Base-by-base conservation (phyloP, 2,113 vertebrate species). In the Leuciscus idus region DNA sequence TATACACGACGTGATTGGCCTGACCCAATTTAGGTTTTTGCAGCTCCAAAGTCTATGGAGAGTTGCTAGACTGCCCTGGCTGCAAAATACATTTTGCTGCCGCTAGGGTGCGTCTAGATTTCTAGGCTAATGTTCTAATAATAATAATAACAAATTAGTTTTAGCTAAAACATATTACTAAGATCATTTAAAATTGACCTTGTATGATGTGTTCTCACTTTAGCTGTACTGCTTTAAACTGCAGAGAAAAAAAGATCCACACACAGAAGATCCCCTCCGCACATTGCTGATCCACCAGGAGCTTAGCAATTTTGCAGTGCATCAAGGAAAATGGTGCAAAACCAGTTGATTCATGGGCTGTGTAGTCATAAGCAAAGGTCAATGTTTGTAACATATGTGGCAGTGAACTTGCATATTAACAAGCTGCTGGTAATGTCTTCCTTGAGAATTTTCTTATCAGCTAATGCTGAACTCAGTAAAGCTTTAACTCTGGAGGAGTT, bases 101-200 rank as follows among this genome's bases (percentile, higher is more conserved):
- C n/a, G n/a, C n/a, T n/a, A n/a, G n/a, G n/a, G n/a, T n/a, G n/a
- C n/a, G n/a, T n/a, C n/a, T n/a, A n/a, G n/a, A n/a, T n/a, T n/a
- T n/a, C n/a, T n/a, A n/a, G n/a, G n/a, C n/a, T n/a, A n/a, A 86
- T 91, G 93, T 92, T 94, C 93, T 92, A 93, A 94, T 95, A 36
- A 36, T 4, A 36, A 36, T 94, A 93, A 89, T 6, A 39, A 39
- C 1, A 39, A 91, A 90, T 19, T 36, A 85, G 91, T 88, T 87
- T 87, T 0, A 33, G 87, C 89, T 94, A 94, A 93, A 94, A 92
- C 1, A 94, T 94, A 94, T 91, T 91, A 77, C 46, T 86, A 61
- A 90, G 92, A 92, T 93, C 89, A 86, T 92, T 91, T 92, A 93
- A 86, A 89, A 92, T 90, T 88, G 90, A 93, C 93, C 92, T 92